Base-by-base conservation (phyloP, 1,140 invertebrate genomes). In the Armadillidium nasatum region DNA sequence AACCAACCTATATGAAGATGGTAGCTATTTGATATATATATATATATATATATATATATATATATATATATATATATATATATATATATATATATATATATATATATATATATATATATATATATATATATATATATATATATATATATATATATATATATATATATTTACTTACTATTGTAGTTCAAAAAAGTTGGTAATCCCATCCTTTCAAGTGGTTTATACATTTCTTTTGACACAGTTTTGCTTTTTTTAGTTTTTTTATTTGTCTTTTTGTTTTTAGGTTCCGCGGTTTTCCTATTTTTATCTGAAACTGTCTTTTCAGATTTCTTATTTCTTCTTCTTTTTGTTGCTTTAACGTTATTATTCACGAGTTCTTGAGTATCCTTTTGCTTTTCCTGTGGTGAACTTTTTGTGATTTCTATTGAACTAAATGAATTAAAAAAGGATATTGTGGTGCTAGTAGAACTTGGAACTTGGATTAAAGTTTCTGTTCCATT, bases 61-160 rank as follows among this genome's bases (percentile, higher is more conserved):
- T 33, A 68, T 15, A 19, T 68, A n/a, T 68, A 68, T 23, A 10
- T 68, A 15, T 66, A 68, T 23, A 68, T 68, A 68, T 10, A 19
- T 68, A 68, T 23, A 68, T 68, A 68, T 68, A 15, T 68, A 68
- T 68, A 68, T 23, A 68, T 15, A 68, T 15, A 68, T 15, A 68
- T 68, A 68, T 15, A 68, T 15, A 68, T 68, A 9, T 11, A 68
- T 15, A 68, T 15, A 68, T 68, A 23, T 15, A 15, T 68, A 15
- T 23, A 68, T 68, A 68, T 10, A 68, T 0, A 68, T 68, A 68
- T 68, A 68, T 68, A 68, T 68, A 68, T 68, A 68, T 15, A 68
- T 68, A 66, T 68, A 68, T 68, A 68, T 68, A 68, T 68, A 68
- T 68, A 10, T 21, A 19, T 10, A 23, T 68, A 68, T 33, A 33